Percentiles rank a stretch among this genome's conserved stretches.
phyloP scores from a whole-genome alignment of 2,888 invertebrate species.

The Idaea biselata region DNA sequence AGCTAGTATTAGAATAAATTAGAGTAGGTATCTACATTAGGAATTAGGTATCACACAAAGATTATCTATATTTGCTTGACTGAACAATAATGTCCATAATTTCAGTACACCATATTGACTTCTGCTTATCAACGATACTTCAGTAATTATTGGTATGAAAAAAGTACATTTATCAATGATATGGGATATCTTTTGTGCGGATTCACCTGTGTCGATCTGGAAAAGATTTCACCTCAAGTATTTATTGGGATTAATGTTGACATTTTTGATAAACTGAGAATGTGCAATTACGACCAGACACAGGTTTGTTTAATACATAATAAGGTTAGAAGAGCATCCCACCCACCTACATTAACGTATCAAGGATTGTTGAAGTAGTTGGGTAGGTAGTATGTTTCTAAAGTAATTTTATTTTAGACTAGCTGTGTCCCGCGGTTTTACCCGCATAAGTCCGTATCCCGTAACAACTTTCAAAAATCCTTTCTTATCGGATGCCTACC shows the following conservation, averaged over 20 bases:
- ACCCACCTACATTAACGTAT: background rate
- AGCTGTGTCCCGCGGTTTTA: too few species aligned
- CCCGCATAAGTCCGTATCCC: too few species aligned
- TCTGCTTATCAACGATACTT: constrained; percentile 65
- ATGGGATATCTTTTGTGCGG: constrained; percentile 67
- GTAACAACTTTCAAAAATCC: too few species aligned
- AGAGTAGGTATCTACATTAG: too few species aligned
- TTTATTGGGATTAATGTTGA: constrained; percentile 55
- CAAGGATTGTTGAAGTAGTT: background rate
- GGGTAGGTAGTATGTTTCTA: too few species aligned
- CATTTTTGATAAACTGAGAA: constrained; percentile 50
- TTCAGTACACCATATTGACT: constrained; percentile 60
- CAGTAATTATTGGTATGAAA: constrained; percentile 57
- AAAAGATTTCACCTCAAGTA: constrained; percentile 50
- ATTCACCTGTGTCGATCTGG: constrained; percentile 58
- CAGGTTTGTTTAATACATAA: constrained; percentile 38
- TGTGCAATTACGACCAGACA: constrained; percentile 56
- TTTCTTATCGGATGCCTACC: too few species aligned
- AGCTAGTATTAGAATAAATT: too few species aligned
- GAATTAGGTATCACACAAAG: too few species aligned
- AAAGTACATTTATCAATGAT: constrained; percentile 57
- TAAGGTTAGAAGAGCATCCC: too few species aligned
- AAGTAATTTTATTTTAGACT: constrained; percentile 45
- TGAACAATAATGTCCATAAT: constrained; percentile 7
- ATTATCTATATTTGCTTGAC: background rate